Base-by-base conservation (phyloP, 2,888 invertebrate genomes). In the Oxyteleia sp. region DNA sequence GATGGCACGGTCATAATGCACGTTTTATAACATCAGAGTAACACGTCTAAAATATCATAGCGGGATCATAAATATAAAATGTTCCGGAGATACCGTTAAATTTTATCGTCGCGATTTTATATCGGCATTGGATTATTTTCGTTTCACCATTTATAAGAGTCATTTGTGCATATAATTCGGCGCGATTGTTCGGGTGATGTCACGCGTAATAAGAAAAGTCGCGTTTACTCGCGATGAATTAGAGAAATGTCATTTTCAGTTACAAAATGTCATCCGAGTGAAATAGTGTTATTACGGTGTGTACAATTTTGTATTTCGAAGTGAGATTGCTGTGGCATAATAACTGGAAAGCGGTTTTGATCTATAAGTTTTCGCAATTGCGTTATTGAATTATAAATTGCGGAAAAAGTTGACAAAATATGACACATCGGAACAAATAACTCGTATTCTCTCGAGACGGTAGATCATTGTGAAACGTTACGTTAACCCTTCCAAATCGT, bases 221-320 rank as follows among this genome's bases (percentile, higher is more conserved):
- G 32, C 10, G 3, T 32, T 4, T 32, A 1, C 8, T 7, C 1
- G 10, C 8, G 32, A 32, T 8, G 32, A 32, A 32, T 32, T 32
- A 10, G 1, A 32, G 32, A 32, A 32, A 3, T 8, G 23, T 23
- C 23, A 23, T 5, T 23, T 23, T 23, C 23, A 23, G 23, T 23
- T 23, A 23, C 23, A n/a, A 23, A 23, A 4, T 5, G 23, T 23
- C 23, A 23, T 23, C 23, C 10, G 38, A 4, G 38, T 2, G 23
- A 23, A 23, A 38, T 47, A 53, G 51, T 45, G 13, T 68, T 81
- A 82, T 69, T 95, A 84, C 95, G 99, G 23, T 23, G 23, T 23
- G 23, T 23, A 99, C 95, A 99, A 99, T 66, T 99, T 99, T 93
- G 98, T 99, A 85, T n/a, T n/a, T n/a, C n/a, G n/a, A n/a, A n/a